Percentiles rank a stretch among this genome's conserved stretches.
Conservation (phyloP, 2,113 vertebrate genomes). For the Ictidomys tridecemlineatus region DNA sequence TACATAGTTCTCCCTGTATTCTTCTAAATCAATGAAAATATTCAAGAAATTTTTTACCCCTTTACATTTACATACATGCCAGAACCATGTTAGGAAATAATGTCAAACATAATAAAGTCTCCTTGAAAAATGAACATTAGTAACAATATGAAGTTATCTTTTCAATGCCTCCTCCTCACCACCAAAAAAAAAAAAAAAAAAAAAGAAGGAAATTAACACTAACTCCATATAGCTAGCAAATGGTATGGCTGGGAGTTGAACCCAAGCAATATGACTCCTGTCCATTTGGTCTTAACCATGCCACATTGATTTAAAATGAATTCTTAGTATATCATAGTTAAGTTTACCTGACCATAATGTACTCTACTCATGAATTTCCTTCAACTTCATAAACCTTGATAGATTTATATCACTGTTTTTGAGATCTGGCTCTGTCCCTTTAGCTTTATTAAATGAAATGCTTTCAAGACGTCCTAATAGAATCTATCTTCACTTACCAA, state of each 20-base stretch:
- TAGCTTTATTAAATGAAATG: background rate
- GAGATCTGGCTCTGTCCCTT: background rate
- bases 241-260: background rate
- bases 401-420: too few species aligned
- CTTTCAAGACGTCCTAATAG: background rate
- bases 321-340: background rate
- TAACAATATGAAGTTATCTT: background rate
- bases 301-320: background rate
- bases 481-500: background rate
- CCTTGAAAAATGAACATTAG: constrained; percentile 15
- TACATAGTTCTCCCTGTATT: background rate
- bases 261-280: background rate
- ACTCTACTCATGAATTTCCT: background rate
- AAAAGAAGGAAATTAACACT: background rate
- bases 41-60: background rate
- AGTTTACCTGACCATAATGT: background rate
- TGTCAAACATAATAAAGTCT: background rate
- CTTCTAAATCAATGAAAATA: constrained; percentile 4
- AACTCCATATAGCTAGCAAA: background rate
- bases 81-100: background rate
- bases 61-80: background rate
- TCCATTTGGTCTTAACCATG: background rate
- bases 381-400: constrained; percentile 25
- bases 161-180: background rate
- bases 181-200: background rate